A percentile compares a stretch with the other conserved stretches of the same genome.
Evolutionary conservation across 2,888 invertebrate species (phyloP).

Genomic region (Troilus luridus): DNA sequence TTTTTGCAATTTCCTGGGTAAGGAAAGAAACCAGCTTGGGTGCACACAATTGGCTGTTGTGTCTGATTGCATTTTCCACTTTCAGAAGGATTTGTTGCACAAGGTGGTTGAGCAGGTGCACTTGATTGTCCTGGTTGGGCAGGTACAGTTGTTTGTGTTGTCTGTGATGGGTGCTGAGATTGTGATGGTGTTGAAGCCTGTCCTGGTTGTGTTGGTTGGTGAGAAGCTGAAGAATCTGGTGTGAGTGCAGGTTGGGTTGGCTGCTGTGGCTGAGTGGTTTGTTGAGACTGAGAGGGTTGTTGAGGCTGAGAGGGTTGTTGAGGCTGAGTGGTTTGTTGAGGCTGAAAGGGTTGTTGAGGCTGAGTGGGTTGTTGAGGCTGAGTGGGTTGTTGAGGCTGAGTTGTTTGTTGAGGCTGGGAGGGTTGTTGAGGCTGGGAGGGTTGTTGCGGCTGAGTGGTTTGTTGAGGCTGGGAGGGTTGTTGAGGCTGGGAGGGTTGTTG

Average conservation of each 20-base stretch:
- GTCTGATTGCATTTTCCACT: constrained; percentile 13
- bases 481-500: constrained; percentile 64
- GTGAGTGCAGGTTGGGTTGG: no score
- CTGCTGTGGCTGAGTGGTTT: neutral
- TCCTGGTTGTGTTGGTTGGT: constrained; percentile 60
- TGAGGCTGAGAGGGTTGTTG: constrained; percentile 13
- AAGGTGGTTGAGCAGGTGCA: neutral
- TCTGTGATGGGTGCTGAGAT: constrained; percentile 5
- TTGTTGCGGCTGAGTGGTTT: constrained; percentile 61
- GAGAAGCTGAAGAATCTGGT: no score
- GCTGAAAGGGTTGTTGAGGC: constrained; percentile 50
- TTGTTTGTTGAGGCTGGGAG: constrained; percentile 9
- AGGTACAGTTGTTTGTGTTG: neutral
- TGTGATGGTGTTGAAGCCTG: constrained; percentile 43
- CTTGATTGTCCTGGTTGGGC: neutral
- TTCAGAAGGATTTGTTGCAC: constrained; percentile 43
- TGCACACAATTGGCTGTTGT: constrained; percentile 51
- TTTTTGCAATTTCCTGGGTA: constrained; percentile 79
- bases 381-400: neutral
- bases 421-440: constrained; percentile 30
- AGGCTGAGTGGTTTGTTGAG: constrained; percentile 7
- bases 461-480: constrained; percentile 63
- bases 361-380: constrained; percentile 61
- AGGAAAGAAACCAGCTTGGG: constrained; percentile 79
- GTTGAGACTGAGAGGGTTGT: constrained; percentile 4